Evolutionary conservation across 2,888 invertebrate genomes (phyloP).

Genomic region (Trissoscelio sp.): DNA sequence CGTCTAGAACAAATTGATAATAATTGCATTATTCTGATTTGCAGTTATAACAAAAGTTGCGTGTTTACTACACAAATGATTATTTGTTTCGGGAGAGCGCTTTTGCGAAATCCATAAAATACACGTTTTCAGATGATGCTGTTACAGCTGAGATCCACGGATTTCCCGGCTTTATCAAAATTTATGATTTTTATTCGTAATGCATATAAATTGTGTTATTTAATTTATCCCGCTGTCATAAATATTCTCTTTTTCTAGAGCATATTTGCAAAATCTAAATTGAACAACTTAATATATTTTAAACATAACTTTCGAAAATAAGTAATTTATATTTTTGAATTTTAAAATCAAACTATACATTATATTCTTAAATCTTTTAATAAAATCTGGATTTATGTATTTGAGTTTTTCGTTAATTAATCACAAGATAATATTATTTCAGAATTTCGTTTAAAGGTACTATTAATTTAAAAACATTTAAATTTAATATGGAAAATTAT

Average conservation of each 20-base stretch:
- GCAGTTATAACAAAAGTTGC: constrained; percentile 20
- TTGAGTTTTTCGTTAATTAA: too few relatives aligned
- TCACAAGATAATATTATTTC: too few relatives aligned
- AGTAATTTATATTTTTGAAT: too few relatives aligned
- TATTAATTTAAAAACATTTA: too few relatives aligned
- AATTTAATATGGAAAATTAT: too few relatives aligned
- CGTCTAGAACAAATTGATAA: neutral
- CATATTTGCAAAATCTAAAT: neutral
- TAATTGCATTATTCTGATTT: neutral
- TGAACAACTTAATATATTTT: too few relatives aligned
- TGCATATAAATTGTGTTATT: constrained; percentile 12
- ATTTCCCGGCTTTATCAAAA: neutral
- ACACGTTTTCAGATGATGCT: neutral
- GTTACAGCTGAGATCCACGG: neutral
- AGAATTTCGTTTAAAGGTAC: too few relatives aligned
- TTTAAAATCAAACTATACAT: too few relatives aligned
- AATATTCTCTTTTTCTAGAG: neutral
- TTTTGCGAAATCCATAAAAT: constrained; percentile 12
- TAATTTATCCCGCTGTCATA: neutral
- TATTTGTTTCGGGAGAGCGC: constrained; percentile 10
- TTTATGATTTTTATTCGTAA: constrained; percentile 10
- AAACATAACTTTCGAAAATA: too few relatives aligned
- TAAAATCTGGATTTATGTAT: too few relatives aligned
- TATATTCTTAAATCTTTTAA: too few relatives aligned
- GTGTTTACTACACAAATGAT: constrained; percentile 3